phyloP scores from a whole-genome alignment of 2,797 vertebrate species.

The Sebastes umbrosus region DNA sequence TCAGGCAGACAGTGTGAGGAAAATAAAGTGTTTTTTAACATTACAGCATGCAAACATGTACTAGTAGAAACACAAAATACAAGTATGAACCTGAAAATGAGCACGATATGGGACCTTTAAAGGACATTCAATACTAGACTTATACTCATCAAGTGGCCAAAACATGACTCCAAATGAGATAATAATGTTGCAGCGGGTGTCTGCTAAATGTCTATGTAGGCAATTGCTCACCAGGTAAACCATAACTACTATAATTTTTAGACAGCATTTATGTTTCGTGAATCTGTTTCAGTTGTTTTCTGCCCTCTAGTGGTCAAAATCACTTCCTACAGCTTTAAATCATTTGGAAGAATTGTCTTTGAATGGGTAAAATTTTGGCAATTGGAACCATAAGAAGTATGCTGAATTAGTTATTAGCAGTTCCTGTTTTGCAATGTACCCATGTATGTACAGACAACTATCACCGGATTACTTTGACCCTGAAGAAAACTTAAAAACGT shows the following conservation, averaged over 20 bases:
- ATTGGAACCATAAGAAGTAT: background rate
- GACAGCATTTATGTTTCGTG: background rate
- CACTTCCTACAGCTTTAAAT: background rate
- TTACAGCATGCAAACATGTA: rapidly evolving
- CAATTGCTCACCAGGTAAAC: background rate
- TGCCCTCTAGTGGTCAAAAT: conserved; percentile 1
- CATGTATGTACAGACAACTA: background rate
- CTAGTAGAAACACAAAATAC: too few relatives aligned
- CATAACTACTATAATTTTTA: background rate
- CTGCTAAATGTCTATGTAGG: background rate
- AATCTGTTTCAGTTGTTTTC: background rate
- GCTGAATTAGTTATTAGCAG: background rate
- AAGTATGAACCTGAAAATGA: too few relatives aligned
- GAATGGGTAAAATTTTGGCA: background rate
- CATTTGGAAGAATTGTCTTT: background rate
- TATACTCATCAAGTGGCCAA: background rate
- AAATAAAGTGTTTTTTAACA: too few relatives aligned
- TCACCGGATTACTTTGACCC: background rate
- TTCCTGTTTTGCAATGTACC: background rate
- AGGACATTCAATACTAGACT: background rate
- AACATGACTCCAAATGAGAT: background rate
- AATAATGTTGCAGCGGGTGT: background rate
- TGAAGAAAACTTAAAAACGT: background rate
- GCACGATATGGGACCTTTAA: background rate
- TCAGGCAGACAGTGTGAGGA: too few relatives aligned